Percentiles rank a stretch among this genome's conserved stretches.
Conservation (phyloP, 2,113 vertebrate genomes). For the Cyanistes caeruleus region DNA sequence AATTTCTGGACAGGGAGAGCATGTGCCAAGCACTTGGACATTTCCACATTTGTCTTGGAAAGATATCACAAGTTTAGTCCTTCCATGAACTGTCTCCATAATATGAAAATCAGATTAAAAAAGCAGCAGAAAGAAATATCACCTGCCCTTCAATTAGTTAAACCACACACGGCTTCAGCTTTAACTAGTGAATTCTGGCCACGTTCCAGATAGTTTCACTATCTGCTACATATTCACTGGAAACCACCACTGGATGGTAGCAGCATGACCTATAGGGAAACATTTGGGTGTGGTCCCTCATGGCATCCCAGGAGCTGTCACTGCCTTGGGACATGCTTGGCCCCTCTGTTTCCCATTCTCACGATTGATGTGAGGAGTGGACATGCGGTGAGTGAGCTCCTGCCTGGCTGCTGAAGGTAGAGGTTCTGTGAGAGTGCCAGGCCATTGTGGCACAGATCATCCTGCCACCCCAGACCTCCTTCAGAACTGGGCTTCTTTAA, state of each 20-base stretch:
- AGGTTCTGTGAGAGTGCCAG: accelerated
- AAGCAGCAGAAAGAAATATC: background rate
- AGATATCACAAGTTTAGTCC: background rate
- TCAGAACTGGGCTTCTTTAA: background rate
- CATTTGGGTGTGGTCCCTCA: background rate
- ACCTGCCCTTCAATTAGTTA: background rate
- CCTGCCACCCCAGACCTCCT: background rate
- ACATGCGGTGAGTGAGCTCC: background rate
- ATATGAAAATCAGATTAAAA: background rate
- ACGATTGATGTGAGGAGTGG: accelerated
- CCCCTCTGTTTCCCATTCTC: background rate
- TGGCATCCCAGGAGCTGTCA: background rate
- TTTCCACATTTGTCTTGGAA: background rate
- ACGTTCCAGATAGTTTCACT: background rate
- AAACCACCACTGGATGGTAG: background rate
- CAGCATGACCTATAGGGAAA: background rate
- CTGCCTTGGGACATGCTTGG: background rate
- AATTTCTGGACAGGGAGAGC: background rate
- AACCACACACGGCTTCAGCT: background rate
- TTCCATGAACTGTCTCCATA: background rate
- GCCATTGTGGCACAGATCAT: accelerated
- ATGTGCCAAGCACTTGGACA: background rate
- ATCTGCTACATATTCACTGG: background rate
- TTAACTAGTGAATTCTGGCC: background rate
- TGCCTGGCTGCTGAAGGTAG: background rate